Evolutionary conservation across 2,888 invertebrate species (phyloP), one percentile per base, ranked within the genome.

Genomic region (Lepidochrysops patricia): DNA sequence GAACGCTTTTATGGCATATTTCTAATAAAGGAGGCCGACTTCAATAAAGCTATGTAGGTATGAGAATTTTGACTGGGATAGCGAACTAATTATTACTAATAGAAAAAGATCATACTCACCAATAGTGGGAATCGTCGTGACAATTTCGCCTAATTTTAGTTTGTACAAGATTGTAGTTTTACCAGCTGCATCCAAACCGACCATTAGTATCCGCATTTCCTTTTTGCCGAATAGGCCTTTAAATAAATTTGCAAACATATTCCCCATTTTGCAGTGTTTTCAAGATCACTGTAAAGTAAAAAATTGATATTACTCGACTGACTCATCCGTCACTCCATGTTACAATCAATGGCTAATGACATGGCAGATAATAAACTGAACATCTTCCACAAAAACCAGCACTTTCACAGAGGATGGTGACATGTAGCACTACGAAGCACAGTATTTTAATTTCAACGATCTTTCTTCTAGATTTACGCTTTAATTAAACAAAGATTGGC

Each of bases 201-300:
- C 98, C 98, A 99, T 99, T 91, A 99, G 92, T 94, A 99, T 98
- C 93, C 99, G 96, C 99, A 99, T 99, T 93, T 99, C 98, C 87
- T 98, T 99, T 92, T 99, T 99, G 92, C 99, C 99, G 91, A 99
- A 99, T 74, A 99, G 96, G 92, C 98, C 97, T 93, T 97, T 97
- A 92, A 99, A 99, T 89, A 99, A 92, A 91, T 95, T 97, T 80
- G 96, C 95, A 91, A 99, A 97, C 90, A 97, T 94, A 92, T 97
- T 97, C 91, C 99, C 98, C 99, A 99, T 99, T 90, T 89, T 94
- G 91, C 86, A 84, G 89, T 84, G 12, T 84, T 91, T 81, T 71
- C 77, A 72, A 75, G 72, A 76, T 79, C 86, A 89, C 91, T 91
- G 88, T 72, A 90, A 73, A 65, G 64, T 13, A 59, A 73, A 72